Conservation (phyloP, 2,113 vertebrate genomes). For the Channa maculata region DNA sequence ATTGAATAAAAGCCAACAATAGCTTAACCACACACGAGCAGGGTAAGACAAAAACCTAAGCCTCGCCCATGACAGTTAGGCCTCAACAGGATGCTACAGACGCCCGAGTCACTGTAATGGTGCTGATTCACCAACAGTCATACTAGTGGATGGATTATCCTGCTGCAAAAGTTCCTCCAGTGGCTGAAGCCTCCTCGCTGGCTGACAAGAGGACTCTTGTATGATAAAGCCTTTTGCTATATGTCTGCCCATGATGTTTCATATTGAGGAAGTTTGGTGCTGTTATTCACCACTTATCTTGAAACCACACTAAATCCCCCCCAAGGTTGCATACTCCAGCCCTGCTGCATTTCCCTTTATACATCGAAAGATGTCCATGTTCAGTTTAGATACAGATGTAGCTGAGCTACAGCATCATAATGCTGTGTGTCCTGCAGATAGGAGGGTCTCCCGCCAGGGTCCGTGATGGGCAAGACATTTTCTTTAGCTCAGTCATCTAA, state of each 20-base stretch:
- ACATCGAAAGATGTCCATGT: slow-evolving; percentile 56
- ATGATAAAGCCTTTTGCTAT: slow-evolving; percentile 8
- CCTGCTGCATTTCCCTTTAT: slow-evolving; percentile 31
- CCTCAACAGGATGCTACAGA: slow-evolving; percentile 49
- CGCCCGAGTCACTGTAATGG: slow-evolving; percentile 45
- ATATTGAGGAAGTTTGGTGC: slow-evolving; percentile 70
- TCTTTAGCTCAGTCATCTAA: slow-evolving; percentile 4
- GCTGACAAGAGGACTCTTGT: slow-evolving; percentile 35
- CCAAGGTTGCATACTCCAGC: slow-evolving; percentile 19
- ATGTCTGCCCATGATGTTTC: slow-evolving; percentile 62
- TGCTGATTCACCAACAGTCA: slow-evolving; percentile 70
- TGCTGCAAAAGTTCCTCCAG: slow-evolving; percentile 34
- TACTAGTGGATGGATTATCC: slow-evolving; percentile 48
- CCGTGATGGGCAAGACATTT: neutral
- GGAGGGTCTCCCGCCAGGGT: slow-evolving; percentile 35
- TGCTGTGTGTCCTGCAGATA: slow-evolving; percentile 65
- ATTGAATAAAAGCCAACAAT: slow-evolving; percentile 7
- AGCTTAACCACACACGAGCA: neutral
- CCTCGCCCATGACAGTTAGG: slow-evolving; percentile 42
- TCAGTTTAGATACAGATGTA: slow-evolving; percentile 55
- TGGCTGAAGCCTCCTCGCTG: slow-evolving; percentile 9
- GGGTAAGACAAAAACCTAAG: slow-evolving; percentile 1
- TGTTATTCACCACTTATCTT: slow-evolving; percentile 71
- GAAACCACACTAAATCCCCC: slow-evolving; percentile 55
- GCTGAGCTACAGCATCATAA: neutral